Percentiles rank a stretch among this genome's conserved stretches.
Evolutionary conservation across 2,797 vertebrate genomes (phyloP).

Genomic region (Thalassophryne amazonica): DNA sequence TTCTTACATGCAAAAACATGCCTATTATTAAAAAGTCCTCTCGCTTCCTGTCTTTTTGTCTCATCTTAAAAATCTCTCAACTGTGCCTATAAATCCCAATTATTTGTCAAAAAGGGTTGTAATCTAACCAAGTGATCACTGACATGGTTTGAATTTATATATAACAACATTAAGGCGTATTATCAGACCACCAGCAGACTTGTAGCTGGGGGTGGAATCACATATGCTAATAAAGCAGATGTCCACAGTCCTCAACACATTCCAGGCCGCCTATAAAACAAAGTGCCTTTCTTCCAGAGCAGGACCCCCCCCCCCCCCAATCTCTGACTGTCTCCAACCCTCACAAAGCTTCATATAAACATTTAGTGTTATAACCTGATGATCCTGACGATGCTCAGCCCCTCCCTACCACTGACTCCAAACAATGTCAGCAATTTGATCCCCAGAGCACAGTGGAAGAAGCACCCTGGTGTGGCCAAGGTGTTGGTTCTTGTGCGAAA

Average conservation of each 20-base stretch:
- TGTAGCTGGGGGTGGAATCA: conserved; percentile 68
- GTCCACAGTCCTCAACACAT: conserved; percentile 75
- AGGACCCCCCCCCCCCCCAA: too few relatives aligned
- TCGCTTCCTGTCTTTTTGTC: neutral
- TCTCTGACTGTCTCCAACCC: conserved; percentile 46
- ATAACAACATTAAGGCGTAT: conserved; percentile 46
- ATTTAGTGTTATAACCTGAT: conserved; percentile 34
- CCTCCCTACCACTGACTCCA: conserved; percentile 10
- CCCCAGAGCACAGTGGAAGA: conserved; percentile 32
- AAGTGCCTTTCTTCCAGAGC: conserved; percentile 63
- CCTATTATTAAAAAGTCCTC: neutral
- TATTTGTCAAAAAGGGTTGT: neutral
- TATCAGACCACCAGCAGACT: conserved; percentile 77
- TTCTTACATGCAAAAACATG: conserved; percentile 21
- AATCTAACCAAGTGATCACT: neutral
- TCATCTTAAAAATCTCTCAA: neutral
- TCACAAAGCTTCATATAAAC: conserved; percentile 56
- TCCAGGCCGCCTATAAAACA: conserved; percentile 80
- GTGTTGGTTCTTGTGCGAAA: conserved; percentile 56
- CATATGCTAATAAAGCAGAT: conserved; percentile 83
- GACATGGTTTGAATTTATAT: conserved; percentile 23
- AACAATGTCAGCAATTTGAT: conserved; percentile 38
- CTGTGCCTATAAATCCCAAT: neutral
- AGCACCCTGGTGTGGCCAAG: conserved; percentile 56
- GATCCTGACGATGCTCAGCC: neutral